phyloP scores from a whole-genome alignment of 92 coral and sea anemone species.

The Paragorgia papillata region DNA sequence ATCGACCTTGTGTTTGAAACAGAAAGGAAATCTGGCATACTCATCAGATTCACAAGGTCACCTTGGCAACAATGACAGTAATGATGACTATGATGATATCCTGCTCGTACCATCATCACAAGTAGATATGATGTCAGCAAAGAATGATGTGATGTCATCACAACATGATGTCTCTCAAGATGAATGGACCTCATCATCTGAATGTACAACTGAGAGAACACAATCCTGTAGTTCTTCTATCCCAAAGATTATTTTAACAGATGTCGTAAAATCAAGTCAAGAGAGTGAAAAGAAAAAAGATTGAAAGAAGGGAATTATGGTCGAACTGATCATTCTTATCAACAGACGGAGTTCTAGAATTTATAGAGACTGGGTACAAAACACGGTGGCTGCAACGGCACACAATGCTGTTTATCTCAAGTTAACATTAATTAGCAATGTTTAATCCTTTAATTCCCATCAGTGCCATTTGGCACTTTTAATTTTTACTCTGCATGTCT shows the following conservation, averaged over 20 bases:
- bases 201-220: background rate
- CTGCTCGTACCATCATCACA: conserved; percentile 1
- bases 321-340: too few relatives aligned
- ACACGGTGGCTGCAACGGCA: too few relatives aligned
- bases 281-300: too few relatives aligned
- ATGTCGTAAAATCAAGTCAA: background rate
- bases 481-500: too few relatives aligned
- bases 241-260: conserved; percentile 31
- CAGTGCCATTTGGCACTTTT: too few relatives aligned
- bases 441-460: too few relatives aligned
- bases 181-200: background rate
- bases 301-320: too few relatives aligned
- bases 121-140: conserved; percentile 1
- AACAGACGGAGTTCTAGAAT: too few relatives aligned
- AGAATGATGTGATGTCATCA: background rate
- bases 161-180: background rate
- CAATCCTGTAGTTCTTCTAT: conserved; percentile 3
- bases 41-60: background rate
- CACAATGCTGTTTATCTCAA: too few relatives aligned
- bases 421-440: too few relatives aligned
- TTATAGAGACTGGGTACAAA: too few relatives aligned
- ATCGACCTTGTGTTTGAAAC: background rate
- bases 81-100: conserved; percentile 21
- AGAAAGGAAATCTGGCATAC: background rate
- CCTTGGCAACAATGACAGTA: background rate